Base-by-base conservation (phyloP, 2,797 vertebrate species). In the Tragopan temminckii region DNA sequence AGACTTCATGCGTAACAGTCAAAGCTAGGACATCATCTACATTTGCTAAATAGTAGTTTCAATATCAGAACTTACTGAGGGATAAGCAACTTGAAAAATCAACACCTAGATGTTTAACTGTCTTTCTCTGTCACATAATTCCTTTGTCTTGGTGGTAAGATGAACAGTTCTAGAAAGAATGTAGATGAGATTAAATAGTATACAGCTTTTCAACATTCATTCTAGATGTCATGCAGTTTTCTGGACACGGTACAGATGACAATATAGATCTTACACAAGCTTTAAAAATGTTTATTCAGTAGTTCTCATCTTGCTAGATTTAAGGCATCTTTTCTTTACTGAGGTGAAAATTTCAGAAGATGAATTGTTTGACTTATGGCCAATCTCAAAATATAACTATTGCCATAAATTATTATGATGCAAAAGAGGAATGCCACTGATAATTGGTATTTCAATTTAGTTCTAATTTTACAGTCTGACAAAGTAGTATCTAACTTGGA, bases 381-480 rank as follows among this genome's bases (percentile, higher is more conserved):
- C 24, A 80, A 18, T 82, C 89, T 76, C 12, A 82, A 90, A 89
- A 90, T 35, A 62, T 3, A 76, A 74, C 53, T 6, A 58, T 67
- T 89, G 40, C 17, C 55, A 5, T 63, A 84, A 92, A 1, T 90
- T 86, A 57, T 40, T 76, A 21, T 48, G 18, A 6, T 71, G 31
- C 17, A 53, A 75, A 81, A 85, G 13, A 43, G 38, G 17, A 84
- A 74, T 64, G 4, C n/a, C 46, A 87, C 48, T 36, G 27, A 64
- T 77, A 57, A 79, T 74, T 6, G 31, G 16, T 59, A 77, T 25
- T 82, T 67, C 46, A 57, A 43, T 77, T 92, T 80, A 74, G 31
- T 64, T 92, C 90, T 70, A 85, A 80, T 94, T 85, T 95, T 85
- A 79, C 52, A 55, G 29, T 55, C 52, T 55, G 52, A 18, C 17